Base-by-base conservation (phyloP, 2,797 vertebrate species). In the Catharus ustulatus region DNA sequence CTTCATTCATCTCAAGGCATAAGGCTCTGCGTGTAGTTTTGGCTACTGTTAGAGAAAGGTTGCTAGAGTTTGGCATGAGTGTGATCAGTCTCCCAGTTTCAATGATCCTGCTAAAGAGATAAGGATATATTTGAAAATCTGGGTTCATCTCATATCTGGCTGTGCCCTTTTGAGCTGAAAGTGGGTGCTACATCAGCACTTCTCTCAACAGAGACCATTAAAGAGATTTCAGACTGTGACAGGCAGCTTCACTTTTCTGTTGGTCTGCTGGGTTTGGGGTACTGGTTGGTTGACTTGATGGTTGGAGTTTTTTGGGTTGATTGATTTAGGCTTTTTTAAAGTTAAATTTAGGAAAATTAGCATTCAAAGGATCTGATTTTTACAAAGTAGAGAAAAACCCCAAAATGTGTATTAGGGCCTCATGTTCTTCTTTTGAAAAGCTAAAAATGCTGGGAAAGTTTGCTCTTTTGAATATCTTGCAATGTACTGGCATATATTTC, bases 351-450 rank as follows among this genome's bases (percentile, higher is more conserved):
- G 16, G 36, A 68, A 67, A 79, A 19, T 63, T n/a, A 75, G 1
- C 5, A 45, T 75, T 67, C 18, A 55, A 3, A 34, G 8, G 6
- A 43, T 42, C 17, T 40, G 20, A 16, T 49, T 84, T 80, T 73
- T 29, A 18, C 2, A 26, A 69, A 52, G 30, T 51, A 34, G 8
- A 10, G 2, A 9, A 40, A 72, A 36, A 10, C 2, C 0, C 0
- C 7, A 16, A 52, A 64, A 76, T 16, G 0, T 29, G 0, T 29
- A 10, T 81, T 87, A 61, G 8, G 40, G n/a, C 7, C 1, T 32
- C 23, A 21, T 46, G 11, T 45, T 80, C 23, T 22, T 16, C 4
- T 71, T 73, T 66, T 38, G 11, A 77, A 69, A 30, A 84, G 18
- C 40, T 80, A 84, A 87, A 57, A 49, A 54, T 11, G 3, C 5